Percentiles rank a stretch among this genome's conserved stretches.
These are phyloP conservation scores for Fragum sueziense DNA, from an alignment of 2,888 invertebrate species.

Conservation along the genomic window DNA sequence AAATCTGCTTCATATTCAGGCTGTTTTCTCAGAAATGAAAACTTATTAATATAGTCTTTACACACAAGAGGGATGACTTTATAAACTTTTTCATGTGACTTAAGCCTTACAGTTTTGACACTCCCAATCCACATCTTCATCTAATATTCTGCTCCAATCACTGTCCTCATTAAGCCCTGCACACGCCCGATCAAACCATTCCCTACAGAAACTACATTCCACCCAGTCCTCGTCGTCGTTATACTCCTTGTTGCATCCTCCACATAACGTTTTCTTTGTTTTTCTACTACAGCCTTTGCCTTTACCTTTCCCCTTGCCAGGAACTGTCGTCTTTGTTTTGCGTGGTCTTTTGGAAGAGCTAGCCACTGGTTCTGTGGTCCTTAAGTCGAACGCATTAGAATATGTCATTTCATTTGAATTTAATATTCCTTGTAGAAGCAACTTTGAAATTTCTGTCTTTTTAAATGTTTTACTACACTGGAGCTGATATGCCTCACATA, in stretches of 20 bases:
- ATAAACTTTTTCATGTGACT: too few species aligned
- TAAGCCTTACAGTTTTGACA: constrained; percentile 16
- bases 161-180: constrained; percentile 6
- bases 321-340: background rate
- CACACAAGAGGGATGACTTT: too few species aligned
- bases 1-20: too few species aligned
- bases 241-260: constrained; percentile 18
- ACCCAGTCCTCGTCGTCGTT: constrained; percentile 23
- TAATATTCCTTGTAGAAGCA: background rate
- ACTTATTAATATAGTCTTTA: too few species aligned
- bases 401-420: background rate
- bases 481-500: constrained; percentile 14
- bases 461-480: background rate
- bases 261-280: constrained; percentile 8
- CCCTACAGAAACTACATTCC: constrained; percentile 13
- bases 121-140: constrained; percentile 23
- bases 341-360: constrained; percentile 15
- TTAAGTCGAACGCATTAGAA: too few species aligned
- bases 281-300: constrained; percentile 16
- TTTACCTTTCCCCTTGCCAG: constrained; percentile 28
- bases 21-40: too few species aligned
- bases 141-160: constrained; percentile 11
- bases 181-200: constrained; percentile 22
- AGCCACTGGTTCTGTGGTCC: background rate
- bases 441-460: background rate